A percentile compares a stretch with the other conserved stretches of the same genome.
These are phyloP conservation scores for Cettia cetti DNA, from an alignment of 2,113 vertebrate genomes.

Conservation along the genomic window DNA sequence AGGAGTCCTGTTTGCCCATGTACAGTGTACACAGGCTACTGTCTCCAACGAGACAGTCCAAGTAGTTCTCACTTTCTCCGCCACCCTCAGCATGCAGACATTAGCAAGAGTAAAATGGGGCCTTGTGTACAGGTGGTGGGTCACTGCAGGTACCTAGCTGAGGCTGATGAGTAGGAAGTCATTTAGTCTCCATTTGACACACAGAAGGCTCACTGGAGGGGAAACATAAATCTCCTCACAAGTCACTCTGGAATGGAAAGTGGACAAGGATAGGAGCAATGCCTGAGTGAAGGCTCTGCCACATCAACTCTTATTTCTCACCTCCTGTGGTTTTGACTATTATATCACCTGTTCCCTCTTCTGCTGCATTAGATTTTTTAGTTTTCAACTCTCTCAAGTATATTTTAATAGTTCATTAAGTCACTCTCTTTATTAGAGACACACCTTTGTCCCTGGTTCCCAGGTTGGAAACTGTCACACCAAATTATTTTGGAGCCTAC, in stretches of 20 bases:
- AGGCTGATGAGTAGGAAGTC: background rate
- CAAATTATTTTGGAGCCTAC: background rate
- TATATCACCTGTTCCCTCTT: background rate
- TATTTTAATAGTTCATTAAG: background rate
- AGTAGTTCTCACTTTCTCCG: background rate
- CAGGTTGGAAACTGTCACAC: background rate
- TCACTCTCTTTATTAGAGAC: background rate
- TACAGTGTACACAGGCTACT: background rate
- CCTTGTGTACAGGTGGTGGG: background rate
- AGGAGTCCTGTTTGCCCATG: background rate
- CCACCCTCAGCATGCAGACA: background rate
- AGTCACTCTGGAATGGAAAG: background rate
- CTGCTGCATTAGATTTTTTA: background rate
- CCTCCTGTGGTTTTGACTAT: background rate
- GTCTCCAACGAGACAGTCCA: background rate
- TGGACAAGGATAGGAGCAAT: background rate
- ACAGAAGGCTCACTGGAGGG: background rate
- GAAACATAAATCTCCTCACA: rapidly evolving
- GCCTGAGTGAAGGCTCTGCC: background rate
- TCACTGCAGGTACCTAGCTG: background rate
- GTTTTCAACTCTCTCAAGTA: background rate
- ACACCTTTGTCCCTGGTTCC: background rate
- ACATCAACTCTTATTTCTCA: background rate
- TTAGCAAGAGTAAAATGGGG: background rate
- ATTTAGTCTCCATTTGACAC: background rate